Base-by-base conservation (phyloP, 1,140 invertebrate species). In the Andrena cerasifolii region DNA sequence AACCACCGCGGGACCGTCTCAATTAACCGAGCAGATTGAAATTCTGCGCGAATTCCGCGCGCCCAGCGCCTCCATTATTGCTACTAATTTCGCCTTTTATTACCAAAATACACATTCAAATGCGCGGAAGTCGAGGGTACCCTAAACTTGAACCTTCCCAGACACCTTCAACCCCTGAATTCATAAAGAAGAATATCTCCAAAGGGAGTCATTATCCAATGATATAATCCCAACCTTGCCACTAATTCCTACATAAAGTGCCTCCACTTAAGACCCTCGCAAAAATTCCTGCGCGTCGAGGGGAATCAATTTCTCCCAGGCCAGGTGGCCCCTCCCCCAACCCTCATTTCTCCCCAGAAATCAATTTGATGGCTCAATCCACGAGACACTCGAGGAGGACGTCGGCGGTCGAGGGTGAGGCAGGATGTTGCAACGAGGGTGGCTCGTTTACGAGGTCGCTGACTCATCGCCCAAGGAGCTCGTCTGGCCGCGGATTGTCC, bases 391-490 rank as follows among this genome's bases (percentile, higher is more conserved):
- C 21, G n/a, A 26, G 28, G 28, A n/a, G 16, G 16, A 47, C 36
- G 54, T n/a, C n/a, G n/a, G 33, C 49, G 21, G 45, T 66, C 47
- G 28, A 14, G n/a, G 47, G 45, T 12, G n/a, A 40, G n/a, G n/a
- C 24, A 14, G 47, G 33, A 63, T 5, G 12, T 49, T n/a, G 65
- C 63, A 36, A 24, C 56, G 10, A 53, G 59, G 43, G 53, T 43
- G 31, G 49, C 16, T 73, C 53, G 45, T 80, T 80, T 71, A 76
- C 80, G 72, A 71, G 78, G 51, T 1, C 26, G 70, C 62, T 81
- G 49, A 61, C 54, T 77, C 59, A 62, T 76, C 40, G 10, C 51
- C 14, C 47, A 6, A 28, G n/a, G n/a, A 18, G 24, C 0, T 16
- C 0, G 31, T 54, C 14, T 10, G 18, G 7, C 12, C 43, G 7